Conservation (phyloP, 2,797 vertebrate genomes). For the Sebastes trivittatus region DNA sequence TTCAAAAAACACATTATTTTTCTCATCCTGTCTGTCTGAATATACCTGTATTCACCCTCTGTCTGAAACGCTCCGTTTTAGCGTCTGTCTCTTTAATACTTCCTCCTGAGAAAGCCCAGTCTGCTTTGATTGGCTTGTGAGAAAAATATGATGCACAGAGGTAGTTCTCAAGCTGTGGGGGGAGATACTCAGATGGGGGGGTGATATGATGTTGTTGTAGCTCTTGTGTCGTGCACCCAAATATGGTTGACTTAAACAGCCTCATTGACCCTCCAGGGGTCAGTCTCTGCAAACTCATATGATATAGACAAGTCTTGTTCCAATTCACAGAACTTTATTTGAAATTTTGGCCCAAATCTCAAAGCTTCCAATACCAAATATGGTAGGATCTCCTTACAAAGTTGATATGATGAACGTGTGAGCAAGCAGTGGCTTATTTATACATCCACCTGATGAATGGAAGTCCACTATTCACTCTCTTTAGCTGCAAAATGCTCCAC, state of each 20-base stretch:
- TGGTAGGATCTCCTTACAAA: neutral
- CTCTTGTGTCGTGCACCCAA: neutral
- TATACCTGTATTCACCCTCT: no score
- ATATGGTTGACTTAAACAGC: neutral
- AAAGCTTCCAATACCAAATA: neutral
- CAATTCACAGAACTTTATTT: neutral
- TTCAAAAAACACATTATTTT: no score
- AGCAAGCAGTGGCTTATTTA: neutral
- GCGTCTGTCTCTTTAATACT: no score
- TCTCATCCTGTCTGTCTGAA: no score
- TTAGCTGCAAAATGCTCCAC: neutral
- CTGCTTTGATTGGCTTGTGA: neutral
- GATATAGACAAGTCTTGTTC: neutral
- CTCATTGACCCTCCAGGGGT: slow-evolving; percentile 27
- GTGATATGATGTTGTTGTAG: neutral
- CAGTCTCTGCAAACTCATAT: slow-evolving; percentile 34
- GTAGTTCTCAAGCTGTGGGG: no score
- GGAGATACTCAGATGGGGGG: no score
- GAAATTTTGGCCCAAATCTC: neutral
- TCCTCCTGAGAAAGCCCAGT: no score
- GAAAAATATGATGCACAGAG: no score
- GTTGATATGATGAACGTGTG: neutral
- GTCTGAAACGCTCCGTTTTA: no score
- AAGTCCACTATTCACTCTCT: neutral
- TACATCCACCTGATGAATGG: neutral